phyloP scores from a whole-genome alignment of 2,797 vertebrate genomes.

The Typhlichthys eigenmanni region DNA sequence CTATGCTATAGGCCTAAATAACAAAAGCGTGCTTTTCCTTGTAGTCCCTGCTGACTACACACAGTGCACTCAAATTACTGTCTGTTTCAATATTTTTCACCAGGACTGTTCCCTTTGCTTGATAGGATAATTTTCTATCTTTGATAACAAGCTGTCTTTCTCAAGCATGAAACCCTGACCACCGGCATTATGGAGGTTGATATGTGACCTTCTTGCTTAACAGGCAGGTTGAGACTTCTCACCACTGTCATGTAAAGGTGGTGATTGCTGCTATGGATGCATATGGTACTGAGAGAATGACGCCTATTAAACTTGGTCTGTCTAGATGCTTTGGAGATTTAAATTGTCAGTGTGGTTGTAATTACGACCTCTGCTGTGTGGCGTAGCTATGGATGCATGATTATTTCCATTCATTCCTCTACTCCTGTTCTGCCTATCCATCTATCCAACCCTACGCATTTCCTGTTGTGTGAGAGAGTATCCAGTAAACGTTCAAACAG shows the following conservation, averaged over 20 bases:
- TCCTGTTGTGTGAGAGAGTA: no score
- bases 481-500: no score
- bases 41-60: no score
- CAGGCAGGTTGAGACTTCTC: neutral
- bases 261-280: constrained; percentile 16
- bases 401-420: neutral
- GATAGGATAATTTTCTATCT: constrained; percentile 11
- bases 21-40: no score
- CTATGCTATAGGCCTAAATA: no score
- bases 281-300: constrained; percentile 21
- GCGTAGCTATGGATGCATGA: constrained; percentile 10
- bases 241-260: constrained; percentile 20
- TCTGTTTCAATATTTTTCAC: constrained; percentile 8
- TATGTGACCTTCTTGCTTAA: constrained; percentile 3
- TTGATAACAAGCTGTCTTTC: constrained; percentile 14
- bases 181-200: neutral
- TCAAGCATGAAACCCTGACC: neutral
- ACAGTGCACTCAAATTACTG: no score
- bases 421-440: no score
- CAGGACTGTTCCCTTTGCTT: constrained; percentile 24
- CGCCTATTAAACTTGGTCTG: constrained; percentile 17
- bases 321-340: constrained; percentile 39
- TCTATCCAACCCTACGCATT: no score
- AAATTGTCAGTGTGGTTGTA: constrained; percentile 29
- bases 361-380: constrained; percentile 33